Base-by-base conservation (phyloP, 92 coral and sea anemone species). In the Paragorgia papillata region DNA sequence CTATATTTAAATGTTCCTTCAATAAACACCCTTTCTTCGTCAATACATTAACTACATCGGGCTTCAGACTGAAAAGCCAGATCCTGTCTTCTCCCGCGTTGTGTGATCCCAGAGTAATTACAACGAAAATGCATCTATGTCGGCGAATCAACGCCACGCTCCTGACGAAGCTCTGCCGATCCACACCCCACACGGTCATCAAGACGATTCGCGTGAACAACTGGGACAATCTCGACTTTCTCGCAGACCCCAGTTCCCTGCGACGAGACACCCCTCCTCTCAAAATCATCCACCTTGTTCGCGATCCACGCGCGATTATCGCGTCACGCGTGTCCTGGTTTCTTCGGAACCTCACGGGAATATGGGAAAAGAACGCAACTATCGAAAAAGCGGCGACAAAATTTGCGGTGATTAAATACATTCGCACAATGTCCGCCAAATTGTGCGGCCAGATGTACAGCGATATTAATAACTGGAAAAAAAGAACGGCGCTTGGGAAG, bases 251-350 rank as follows among this genome's bases (percentile, higher is more conserved):
- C 25, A 31, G 49, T n/a, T 55, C 63, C 3, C 13, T 9, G 7
- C 33, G 30, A 28, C 9, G 8, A 5, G 26, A 17, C 17, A 5
- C 28, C 62, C 28, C 15, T 1, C 3, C 30, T 19, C 37, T 71
- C 25, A 71, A 71, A 49, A 48, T 71, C 1, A 71, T 71, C n/a
- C 64, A 71, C 35, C 64, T 71, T 2, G 78, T 71, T 30, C 78
- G 78, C 17, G 78, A 71, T 55, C 78, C 78, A 15, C 78, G 78
- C 78, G 78, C 62, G 78, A 71, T 71, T n/a, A 31, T 71, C 63
- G 14, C 78, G 32, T 71, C 78, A 22, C 78, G 78, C 78, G 64
- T 71, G 40, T 53, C 48, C 64, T 53, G 63, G 78, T 39, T 51
- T 37, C 64, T 71, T 30, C 37, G 33, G 17, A 49, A 22, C 2